Conservation (phyloP, 2,797 vertebrate genomes). For the Lutjanus campechanus region DNA sequence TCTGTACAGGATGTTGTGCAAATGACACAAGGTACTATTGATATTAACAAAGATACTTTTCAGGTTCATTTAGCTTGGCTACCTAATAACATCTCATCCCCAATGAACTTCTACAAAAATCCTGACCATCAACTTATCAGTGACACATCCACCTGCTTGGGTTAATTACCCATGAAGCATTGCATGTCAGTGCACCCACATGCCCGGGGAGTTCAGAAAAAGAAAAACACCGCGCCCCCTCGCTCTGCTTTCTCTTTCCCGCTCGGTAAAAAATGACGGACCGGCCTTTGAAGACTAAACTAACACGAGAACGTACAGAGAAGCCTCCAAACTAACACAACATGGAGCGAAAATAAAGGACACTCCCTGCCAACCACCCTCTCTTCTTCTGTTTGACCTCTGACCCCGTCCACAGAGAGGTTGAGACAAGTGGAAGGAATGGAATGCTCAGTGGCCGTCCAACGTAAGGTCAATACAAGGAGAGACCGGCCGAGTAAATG, state of each 20-base stretch:
- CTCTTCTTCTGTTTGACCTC: constrained; percentile 58
- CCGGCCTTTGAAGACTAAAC: constrained; percentile 34
- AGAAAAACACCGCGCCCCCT: constrained; percentile 46
- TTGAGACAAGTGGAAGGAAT: constrained; percentile 55
- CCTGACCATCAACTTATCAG: constrained; percentile 23
- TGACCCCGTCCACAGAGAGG: constrained; percentile 67
- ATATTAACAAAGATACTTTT: too few species aligned
- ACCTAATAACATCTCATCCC: constrained; percentile 1
- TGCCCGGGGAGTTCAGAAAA: constrained; percentile 42
- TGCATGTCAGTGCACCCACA: constrained; percentile 42
- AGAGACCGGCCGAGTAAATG: constrained; percentile 40
- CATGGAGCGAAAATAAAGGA: constrained; percentile 32
- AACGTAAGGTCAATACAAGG: constrained; percentile 26
- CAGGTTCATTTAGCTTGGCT: constrained; percentile 4
- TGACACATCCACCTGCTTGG: constrained; percentile 36
- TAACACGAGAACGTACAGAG: not conserved
- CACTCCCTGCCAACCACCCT: constrained; percentile 22
- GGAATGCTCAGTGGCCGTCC: constrained; percentile 64
- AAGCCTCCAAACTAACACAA: constrained; percentile 22
- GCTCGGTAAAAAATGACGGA: not conserved
- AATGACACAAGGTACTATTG: too few species aligned
- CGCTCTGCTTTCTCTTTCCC: not conserved
- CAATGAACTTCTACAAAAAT: not conserved
- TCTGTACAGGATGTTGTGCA: not conserved
- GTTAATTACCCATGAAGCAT: constrained; percentile 58